A percentile compares a stretch with the other conserved stretches of the same genome.
Conservation (phyloP, 2,113 vertebrate genomes). For the Rhinogobius similis region DNA sequence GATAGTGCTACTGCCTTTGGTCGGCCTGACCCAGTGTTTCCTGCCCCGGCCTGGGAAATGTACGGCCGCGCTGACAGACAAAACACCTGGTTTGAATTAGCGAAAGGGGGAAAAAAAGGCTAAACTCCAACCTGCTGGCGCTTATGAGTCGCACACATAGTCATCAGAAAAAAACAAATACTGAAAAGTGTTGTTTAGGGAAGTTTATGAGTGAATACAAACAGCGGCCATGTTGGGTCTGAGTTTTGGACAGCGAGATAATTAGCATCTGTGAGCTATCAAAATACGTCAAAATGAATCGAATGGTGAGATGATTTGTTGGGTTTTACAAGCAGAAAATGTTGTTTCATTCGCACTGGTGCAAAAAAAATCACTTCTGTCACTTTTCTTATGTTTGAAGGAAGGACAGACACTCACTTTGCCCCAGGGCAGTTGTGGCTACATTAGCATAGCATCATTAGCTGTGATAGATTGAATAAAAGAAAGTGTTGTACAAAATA, state of each 20-base stretch:
- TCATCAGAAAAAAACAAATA: conserved; percentile 23
- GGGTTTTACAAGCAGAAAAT: not conserved
- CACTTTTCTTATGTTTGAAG: not conserved
- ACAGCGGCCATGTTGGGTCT: conserved; percentile 3
- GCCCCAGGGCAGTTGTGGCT: not conserved
- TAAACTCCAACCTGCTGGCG: conserved; percentile 44
- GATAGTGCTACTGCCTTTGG: conserved; percentile 68
- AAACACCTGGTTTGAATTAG: conserved; percentile 71
- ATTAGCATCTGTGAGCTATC: not conserved
- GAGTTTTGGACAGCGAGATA: not conserved
- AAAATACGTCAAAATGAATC: not conserved
- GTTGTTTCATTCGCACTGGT: not conserved
- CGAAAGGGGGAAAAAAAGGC: conserved; percentile 6
- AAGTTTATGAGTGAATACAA: conserved; percentile 1
- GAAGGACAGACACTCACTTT: not conserved
- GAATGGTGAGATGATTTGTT: not conserved
- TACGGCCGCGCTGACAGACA: conserved; percentile 64
- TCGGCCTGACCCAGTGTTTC: conserved; percentile 62
- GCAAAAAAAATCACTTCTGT: not conserved
- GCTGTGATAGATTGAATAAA: too few species aligned
- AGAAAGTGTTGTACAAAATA: too few species aligned
- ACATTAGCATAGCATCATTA: not conserved
- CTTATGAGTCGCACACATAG: conserved; percentile 16
- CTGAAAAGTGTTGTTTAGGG: conserved; percentile 2
- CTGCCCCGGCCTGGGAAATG: conserved; percentile 71